Conservation (phyloP, 2,797 vertebrate species). For the Rhabdophis nuchalis region DNA sequence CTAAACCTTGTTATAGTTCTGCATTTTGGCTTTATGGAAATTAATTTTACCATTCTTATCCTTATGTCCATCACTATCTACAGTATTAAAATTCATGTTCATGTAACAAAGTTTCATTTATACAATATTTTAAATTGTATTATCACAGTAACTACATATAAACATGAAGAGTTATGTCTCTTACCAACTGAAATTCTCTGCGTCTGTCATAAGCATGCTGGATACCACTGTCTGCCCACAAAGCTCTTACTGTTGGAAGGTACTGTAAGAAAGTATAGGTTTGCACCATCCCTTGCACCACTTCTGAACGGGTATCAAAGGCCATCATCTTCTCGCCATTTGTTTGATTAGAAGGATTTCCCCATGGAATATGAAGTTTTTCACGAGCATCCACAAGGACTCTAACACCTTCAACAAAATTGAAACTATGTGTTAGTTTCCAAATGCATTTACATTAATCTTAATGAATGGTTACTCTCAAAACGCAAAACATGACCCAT, state of each 20-base stretch:
- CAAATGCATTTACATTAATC: background rate
- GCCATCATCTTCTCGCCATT: slow-evolving; percentile 88
- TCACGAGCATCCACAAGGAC: slow-evolving; percentile 95
- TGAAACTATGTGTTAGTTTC: slow-evolving; percentile 28
- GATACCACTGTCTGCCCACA: slow-evolving; percentile 90
- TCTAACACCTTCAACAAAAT: slow-evolving; percentile 79
- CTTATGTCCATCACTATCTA: background rate
- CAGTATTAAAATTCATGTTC: background rate
- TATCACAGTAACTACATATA: fast-evolving
- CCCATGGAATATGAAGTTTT: slow-evolving; percentile 98
- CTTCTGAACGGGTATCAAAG: slow-evolving; percentile 85
- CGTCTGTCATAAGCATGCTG: slow-evolving; percentile 94
- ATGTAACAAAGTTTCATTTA: background rate
- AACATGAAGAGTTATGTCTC: slow-evolving; percentile 23
- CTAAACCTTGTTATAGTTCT: slow-evolving; percentile 1
- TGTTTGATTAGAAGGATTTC: slow-evolving; percentile 82
- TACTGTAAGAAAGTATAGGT: slow-evolving; percentile 80
- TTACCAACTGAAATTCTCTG: slow-evolving; percentile 96
- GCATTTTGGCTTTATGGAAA: background rate
- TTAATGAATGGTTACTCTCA: background rate
- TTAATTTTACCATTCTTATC: background rate
- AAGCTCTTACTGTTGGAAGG: slow-evolving; percentile 78
- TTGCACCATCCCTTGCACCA: slow-evolving; percentile 85
- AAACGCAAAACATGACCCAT: background rate
- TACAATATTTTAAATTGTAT: background rate